phyloP scores from a whole-genome alignment of 2,113 vertebrate genomes.

The Manacus vitellinus region DNA sequence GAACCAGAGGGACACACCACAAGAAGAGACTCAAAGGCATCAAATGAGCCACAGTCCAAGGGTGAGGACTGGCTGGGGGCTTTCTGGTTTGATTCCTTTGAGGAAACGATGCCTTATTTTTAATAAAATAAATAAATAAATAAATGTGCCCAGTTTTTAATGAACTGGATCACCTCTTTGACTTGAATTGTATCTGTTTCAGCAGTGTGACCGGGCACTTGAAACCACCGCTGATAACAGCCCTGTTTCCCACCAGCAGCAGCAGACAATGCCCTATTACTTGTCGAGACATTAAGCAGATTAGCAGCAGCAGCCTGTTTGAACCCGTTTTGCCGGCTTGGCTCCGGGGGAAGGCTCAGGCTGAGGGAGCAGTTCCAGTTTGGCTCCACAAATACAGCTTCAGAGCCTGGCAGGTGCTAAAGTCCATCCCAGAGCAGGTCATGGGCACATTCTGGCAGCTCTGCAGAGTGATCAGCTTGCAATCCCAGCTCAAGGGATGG shows the following conservation, averaged over 20 bases:
- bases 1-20: neutral
- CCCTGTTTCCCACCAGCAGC: neutral
- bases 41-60: neutral
- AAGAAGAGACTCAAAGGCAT: neutral
- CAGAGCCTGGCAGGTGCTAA: neutral
- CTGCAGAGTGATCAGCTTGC: neutral
- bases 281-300: neutral
- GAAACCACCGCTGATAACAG: neutral
- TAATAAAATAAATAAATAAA: neutral
- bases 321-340: constrained; percentile 9
- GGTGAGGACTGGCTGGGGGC: neutral
- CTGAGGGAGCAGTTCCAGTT: neutral
- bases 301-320: constrained; percentile 37
- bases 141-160: neutral
- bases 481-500: neutral
- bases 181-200: neutral
- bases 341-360: neutral
- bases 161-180: neutral
- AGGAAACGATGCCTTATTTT: neutral
- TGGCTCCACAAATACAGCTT: neutral
- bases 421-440: neutral
- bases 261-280: neutral
- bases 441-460: neutral
- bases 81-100: neutral
- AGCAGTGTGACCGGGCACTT: neutral